Percentiles rank a stretch among this genome's conserved stretches.
Evolutionary conservation across 1,140 invertebrate species (phyloP).

Genomic region (Armadillidium nasatum): DNA sequence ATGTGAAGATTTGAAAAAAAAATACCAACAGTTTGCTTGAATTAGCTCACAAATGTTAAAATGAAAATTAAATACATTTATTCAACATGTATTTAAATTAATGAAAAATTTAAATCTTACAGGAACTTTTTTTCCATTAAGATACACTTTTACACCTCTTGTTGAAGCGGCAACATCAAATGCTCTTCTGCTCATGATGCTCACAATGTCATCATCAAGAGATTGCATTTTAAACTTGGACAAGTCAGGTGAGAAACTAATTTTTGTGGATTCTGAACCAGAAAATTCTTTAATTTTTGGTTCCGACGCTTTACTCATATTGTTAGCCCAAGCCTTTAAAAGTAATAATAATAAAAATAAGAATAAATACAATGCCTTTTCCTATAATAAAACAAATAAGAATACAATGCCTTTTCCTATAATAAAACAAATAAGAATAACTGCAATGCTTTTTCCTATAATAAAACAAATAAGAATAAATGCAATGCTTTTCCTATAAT

Average conservation of each 20-base stretch:
- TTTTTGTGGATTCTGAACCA: slow-evolving; percentile 42
- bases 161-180: slow-evolving; percentile 92
- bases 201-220: slow-evolving; percentile 91
- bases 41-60: slow-evolving; percentile 6
- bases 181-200: slow-evolving; percentile 85
- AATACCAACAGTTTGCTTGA: not conserved
- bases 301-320: slow-evolving; percentile 90
- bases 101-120: slow-evolving; percentile 53
- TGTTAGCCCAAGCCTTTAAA: slow-evolving; percentile 80
- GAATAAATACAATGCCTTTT: too few relatives aligned
- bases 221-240: slow-evolving; percentile 92
- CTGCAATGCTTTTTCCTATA: not conserved
- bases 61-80: too few relatives aligned
- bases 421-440: not conserved
- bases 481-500: too few relatives aligned
- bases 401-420: too few relatives aligned
- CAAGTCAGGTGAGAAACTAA: slow-evolving; percentile 94
- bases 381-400: not conserved
- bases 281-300: slow-evolving; percentile 62
- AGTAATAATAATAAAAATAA: slow-evolving; percentile 27
- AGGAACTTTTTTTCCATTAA: slow-evolving; percentile 83
- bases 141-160: slow-evolving; percentile 84
- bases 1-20: not conserved
- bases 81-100: too few relatives aligned
- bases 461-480: not conserved